Evolutionary conservation across 2,113 vertebrate species (phyloP), one percentile per base, ranked within the genome.

Genomic region (Notarius lentiginosus): DNA sequence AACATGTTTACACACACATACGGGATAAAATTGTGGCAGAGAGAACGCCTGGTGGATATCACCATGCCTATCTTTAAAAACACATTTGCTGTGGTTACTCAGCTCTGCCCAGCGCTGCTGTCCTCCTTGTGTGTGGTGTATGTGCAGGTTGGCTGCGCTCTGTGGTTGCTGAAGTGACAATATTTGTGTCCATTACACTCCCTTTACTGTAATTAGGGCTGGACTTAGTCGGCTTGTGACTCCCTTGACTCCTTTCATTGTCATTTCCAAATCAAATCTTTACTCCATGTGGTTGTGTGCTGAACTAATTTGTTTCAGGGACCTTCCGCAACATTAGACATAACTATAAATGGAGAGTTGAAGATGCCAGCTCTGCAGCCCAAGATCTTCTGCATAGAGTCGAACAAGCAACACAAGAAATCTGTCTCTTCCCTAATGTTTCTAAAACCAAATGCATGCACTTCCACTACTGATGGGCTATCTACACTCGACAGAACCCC

Each of bases 1-100:
- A 91, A 92, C 53, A 89, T 92, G 91, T 93, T 94, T 92, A 91
- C 75, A 76, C 55, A 55, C 60, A 85, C 56, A 91, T 20, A 83
- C 2, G 2, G 58, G 30, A 56, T 60, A 61, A 56, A 22, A 60
- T 47, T 7, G 75, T 87, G 84, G 72, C 24, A 63, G 24, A 30
- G 53, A 84, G 55, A 68, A 84, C 9, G 20, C 61, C 41, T 41
- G 47, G 49, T 87, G 79, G 56, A 85, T 18, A 56, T 76, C 53
- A 49, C 8, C 9, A 41, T 61, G 24, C 41, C 24, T 55, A 22
- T 30, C 20, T 82, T 51, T 56, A 41, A 30, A 66, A 34, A 73
- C 34, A 61, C 34, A 75, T 86, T 58, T 58, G 77, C 24, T 53
- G 87, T 76, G 80, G 58, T 84, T 72, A 18, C 53, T 27, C 27